A percentile compares a stretch with the other conserved stretches of the same genome.
phyloP scores from a whole-genome alignment of 1,140 invertebrate species.

The Neodiprion fabricii region DNA sequence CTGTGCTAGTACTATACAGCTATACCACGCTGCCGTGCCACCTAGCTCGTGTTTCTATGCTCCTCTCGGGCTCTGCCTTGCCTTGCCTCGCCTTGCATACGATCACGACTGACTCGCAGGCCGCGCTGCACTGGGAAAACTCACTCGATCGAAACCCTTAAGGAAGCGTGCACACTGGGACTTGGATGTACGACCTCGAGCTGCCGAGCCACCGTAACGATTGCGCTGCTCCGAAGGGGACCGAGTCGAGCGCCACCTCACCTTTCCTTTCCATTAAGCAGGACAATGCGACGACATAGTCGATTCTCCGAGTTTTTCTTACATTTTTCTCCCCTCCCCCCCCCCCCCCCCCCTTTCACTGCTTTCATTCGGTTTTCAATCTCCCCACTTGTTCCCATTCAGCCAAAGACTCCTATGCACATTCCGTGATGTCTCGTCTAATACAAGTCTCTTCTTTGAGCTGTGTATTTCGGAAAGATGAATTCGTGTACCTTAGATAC shows the following conservation, averaged over 20 bases:
- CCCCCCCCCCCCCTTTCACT: too few relatives aligned
- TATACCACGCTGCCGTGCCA: background rate
- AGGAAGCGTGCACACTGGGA: background rate
- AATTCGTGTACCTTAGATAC: too few relatives aligned
- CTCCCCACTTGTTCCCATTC: too few relatives aligned
- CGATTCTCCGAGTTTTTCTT: too few relatives aligned
- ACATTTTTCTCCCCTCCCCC: too few relatives aligned
- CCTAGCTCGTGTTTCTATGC: background rate
- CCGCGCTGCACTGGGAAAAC: background rate
- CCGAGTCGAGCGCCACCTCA: background rate
- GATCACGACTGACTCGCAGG: background rate
- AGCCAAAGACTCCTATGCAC: too few relatives aligned
- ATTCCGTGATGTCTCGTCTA: too few relatives aligned
- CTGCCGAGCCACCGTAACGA: background rate
- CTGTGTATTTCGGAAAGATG: too few relatives aligned
- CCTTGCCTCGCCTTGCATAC: background rate
- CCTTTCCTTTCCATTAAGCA: background rate
- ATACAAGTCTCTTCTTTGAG: too few relatives aligned
- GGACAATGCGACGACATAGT: too few relatives aligned
- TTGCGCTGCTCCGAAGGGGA: background rate
- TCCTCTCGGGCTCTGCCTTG: background rate
- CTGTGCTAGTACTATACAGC: slow-evolving; percentile 1
- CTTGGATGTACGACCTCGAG: background rate
- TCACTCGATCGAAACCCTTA: slow-evolving; percentile 7
- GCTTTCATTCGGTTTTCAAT: too few relatives aligned